These are phyloP conservation scores for Hermetia illucens DNA, from an alignment of 1,140 invertebrate genomes.

Conservation along the genomic window DNA sequence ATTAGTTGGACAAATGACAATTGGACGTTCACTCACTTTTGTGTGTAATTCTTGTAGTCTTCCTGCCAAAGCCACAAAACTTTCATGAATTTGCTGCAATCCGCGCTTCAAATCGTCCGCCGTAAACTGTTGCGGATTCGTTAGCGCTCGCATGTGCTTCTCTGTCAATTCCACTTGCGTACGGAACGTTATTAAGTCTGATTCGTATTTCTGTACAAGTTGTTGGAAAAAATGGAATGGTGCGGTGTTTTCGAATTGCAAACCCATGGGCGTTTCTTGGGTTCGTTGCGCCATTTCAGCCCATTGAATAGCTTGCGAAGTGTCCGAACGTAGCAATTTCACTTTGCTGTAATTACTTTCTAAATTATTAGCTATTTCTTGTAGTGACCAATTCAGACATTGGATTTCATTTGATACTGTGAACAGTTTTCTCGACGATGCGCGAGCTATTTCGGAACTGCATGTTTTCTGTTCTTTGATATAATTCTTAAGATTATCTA, in stretches of 20 bases:
- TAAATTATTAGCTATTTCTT: conserved; percentile 39
- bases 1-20: conserved; percentile 1
- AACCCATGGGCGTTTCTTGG: conserved; percentile 55
- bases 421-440: conserved; percentile 22
- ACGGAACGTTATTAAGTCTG: conserved; percentile 49
- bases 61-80: conserved; percentile 70
- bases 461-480: conserved; percentile 70
- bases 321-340: conserved; percentile 58
- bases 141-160: conserved; percentile 52
- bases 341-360: conserved; percentile 47
- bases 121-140: conserved; percentile 47
- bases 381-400: conserved; percentile 26
- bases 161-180: conserved; percentile 61
- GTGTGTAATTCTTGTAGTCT: conserved; percentile 66
- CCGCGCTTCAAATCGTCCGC: conserved; percentile 48
- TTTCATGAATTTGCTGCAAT: conserved; percentile 68
- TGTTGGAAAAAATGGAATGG: conserved; percentile 60
- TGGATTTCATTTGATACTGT: conserved; percentile 23
- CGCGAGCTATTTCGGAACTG: conserved; percentile 64
- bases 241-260: conserved; percentile 64
- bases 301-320: conserved; percentile 54
- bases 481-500: conserved; percentile 53
- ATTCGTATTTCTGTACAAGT: conserved; percentile 56
- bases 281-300: conserved; percentile 66
- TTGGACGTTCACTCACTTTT: conserved; percentile 32